Percentiles rank a stretch among this genome's conserved stretches.
Conservation (phyloP, 2,113 vertebrate genomes). For the Rousettus leschenaultii region DNA sequence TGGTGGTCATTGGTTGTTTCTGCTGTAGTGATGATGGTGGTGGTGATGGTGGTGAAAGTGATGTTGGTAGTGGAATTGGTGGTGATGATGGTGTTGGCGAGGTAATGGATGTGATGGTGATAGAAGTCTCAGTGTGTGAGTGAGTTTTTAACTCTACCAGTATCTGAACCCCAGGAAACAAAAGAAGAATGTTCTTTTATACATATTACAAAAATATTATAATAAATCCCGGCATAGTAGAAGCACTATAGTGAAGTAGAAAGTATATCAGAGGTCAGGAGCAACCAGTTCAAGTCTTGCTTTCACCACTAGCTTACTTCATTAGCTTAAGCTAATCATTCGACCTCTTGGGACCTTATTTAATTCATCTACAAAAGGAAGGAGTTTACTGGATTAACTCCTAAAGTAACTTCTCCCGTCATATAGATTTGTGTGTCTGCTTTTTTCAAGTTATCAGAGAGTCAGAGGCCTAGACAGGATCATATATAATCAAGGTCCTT, state of each 20-base stretch:
- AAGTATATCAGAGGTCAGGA: not conserved
- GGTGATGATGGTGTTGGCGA: not conserved
- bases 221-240: not conserved
- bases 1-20: not conserved
- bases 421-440: not conserved
- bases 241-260: not conserved
- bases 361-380: not conserved
- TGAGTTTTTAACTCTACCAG: not conserved
- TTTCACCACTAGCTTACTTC: not conserved
- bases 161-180: not conserved
- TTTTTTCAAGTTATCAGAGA: not conserved
- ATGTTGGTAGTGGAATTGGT: not conserved
- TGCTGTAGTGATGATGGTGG: not conserved
- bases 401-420: not conserved
- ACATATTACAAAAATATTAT: not conserved
- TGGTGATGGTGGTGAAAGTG: not conserved
- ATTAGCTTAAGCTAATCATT: not conserved
- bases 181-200: not conserved
- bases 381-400: not conserved
- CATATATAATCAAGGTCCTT: not conserved
- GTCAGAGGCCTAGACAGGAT: not conserved
- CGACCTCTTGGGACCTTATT: not conserved
- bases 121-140: not conserved
- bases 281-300: not conserved
- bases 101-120: not conserved